Evolutionary conservation across 2,888 invertebrate genomes (phyloP).

Genomic region (Phyto melanocephala): DNA sequence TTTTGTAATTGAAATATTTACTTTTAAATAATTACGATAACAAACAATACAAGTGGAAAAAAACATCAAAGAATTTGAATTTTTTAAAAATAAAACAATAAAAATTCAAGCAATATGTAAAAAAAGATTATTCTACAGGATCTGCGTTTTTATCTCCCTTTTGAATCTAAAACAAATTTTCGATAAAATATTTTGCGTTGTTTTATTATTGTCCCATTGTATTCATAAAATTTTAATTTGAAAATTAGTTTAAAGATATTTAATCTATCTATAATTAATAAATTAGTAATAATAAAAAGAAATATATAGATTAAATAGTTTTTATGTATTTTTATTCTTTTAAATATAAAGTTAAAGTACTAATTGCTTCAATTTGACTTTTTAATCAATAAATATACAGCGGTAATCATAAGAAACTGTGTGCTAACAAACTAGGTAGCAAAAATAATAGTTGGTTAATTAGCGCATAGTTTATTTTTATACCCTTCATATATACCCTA

Average conservation of each 20-base stretch:
- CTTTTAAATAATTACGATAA: neutral
- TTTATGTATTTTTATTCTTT: no score
- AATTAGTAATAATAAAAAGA: constrained; percentile 14
- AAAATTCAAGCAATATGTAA: neutral
- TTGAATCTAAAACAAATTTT: constrained; percentile 7
- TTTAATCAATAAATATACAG: no score
- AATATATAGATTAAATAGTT: constrained; percentile 16
- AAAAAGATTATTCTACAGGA: neutral
- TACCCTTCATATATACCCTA: no score
- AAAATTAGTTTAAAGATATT: constrained; percentile 60
- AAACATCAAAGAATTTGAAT: constrained; percentile 24
- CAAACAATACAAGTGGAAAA: neutral
- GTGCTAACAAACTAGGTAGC: no score
- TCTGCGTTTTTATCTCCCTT: neutral
- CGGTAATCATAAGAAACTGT: no score
- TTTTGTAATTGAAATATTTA: constrained; percentile 37
- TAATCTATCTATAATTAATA: constrained; percentile 58
- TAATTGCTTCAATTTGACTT: no score
- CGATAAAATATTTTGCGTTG: neutral
- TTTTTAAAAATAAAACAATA: neutral
- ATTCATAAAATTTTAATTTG: constrained; percentile 50
- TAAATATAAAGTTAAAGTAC: no score
- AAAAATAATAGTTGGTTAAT: no score
- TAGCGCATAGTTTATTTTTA: no score
- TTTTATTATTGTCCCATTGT: constrained; percentile 43